Base-by-base conservation (phyloP, 2,797 vertebrate species). In the Orientallactaga sibirica region DNA sequence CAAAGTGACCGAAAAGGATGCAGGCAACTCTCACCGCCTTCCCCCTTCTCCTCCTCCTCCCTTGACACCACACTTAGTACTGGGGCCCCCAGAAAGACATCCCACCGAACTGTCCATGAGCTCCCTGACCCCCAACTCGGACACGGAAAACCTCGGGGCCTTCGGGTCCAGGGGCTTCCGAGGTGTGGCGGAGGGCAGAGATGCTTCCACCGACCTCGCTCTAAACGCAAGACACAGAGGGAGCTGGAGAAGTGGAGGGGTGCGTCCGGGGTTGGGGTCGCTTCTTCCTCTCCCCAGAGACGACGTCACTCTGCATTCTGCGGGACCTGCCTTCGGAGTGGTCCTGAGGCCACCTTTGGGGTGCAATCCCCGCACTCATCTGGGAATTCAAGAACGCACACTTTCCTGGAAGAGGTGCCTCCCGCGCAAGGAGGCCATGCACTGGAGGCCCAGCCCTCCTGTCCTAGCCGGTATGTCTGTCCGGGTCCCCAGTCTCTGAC, bases 1-100 rank as follows among this genome's bases (percentile, higher is more conserved):
- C 58, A 76, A 94, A 18, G 78, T n/a, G 24, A 24, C 89, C 20
- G 70, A 79, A 91, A 76, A 68, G 58, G 79, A 88, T 62, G 48
- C 95, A 37, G 37, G 48, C 18, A n/a, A 67, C 78, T 68, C 81
- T 75, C 62, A 8, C 4, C 79, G 24, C 83, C 86, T 93, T 52
- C 73, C 27, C 3, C 33, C 52, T 48, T 29, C 52, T 52, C 33
- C 48, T 48, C 48, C 68, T 75, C 48, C 41, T 73, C 52, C 25
- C 74, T 64, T 79, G 70, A 41, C 3, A 18, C 80, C 67, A 67
- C 75, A 41, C 88, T 79, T 76, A 11, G 92, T 41, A 77, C 58
- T 48, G 83, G n/a, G 33, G 20, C 22, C 78, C 81, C 84, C 84
- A 62, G 29, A 91, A 77, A 41, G 67, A 61, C 2, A 20, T 52